Conservation (phyloP, 35 echinoderm and acorn worm species). For the Patiria miniata region DNA sequence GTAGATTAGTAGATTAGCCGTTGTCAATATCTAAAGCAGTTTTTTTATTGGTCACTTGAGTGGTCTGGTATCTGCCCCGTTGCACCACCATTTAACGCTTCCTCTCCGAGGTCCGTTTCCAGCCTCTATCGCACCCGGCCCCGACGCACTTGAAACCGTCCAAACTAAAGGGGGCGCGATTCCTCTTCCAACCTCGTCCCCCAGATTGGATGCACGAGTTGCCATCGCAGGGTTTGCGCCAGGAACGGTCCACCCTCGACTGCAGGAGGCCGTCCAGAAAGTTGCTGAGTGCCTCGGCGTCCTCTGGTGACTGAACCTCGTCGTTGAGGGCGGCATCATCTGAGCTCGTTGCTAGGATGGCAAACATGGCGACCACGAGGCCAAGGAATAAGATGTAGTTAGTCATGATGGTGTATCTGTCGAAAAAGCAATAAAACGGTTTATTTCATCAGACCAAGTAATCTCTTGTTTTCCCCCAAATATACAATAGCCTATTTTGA, state of each 20-base stretch:
- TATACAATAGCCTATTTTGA: too few species aligned
- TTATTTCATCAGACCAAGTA: too few species aligned
- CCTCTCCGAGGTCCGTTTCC: background rate
- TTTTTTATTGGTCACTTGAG: background rate
- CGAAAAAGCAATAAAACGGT: background rate
- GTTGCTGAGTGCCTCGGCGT: background rate
- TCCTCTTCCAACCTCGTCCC: conserved; percentile 19
- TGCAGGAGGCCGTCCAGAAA: background rate
- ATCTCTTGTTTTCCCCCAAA: too few species aligned
- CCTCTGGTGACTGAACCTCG: background rate
- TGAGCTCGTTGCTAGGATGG: background rate
- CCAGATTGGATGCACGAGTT: conserved; percentile 19
- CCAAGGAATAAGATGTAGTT: background rate
- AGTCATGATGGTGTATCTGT: background rate
- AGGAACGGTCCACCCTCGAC: background rate
- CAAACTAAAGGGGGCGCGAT: background rate
- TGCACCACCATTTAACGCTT: background rate
- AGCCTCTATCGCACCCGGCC: background rate
- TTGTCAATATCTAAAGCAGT: too few species aligned
- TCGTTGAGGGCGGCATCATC: background rate
- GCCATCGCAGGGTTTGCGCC: background rate
- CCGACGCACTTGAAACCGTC: background rate
- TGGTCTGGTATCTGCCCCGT: background rate
- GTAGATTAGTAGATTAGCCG: too few species aligned
- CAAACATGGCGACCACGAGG: conserved; percentile 8